Base-by-base conservation (phyloP, 2,888 invertebrate species). In the Microchrysa polita region DNA sequence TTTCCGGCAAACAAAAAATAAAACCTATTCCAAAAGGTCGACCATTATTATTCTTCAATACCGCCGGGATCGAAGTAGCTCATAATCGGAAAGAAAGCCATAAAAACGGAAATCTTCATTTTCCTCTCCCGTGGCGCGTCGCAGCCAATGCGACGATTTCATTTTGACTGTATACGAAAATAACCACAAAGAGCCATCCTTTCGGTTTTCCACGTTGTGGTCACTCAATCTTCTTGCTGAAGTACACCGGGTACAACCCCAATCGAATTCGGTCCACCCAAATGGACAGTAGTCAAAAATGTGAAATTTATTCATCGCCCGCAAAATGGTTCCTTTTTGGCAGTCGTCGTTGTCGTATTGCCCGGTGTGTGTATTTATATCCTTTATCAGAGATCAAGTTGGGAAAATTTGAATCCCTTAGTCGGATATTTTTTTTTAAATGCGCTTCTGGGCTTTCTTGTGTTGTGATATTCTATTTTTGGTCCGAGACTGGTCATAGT, bases 31-130 rank as follows among this genome's bases (percentile, higher is more conserved):
- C 59, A 2, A 57, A 72, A 60, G 73, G 73, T 55, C 65, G 59
- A 52, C 27, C 27, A 34, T 44, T 42, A 73, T 74, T 73, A 75
- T 75, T 73, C 71, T 67, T 57, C 61, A 34, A 52, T 48, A n/a
- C n/a, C n/a, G n/a, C 27, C 18, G 12, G 27, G 14, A 34, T 12
- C 40, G 23, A 22, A 18, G 16, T 18, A 16, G 57, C 5, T 12
- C 44, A 18, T 20, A 57, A 48, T 14, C 20, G 16, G 18, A 53
- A 65, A 65, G 44, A 60, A 44, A 72, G 44, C 14, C 59, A 71
- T 48, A 60, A 72, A 52, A 22, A 72, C 18, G 60, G 44, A 59
- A 44, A 40, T 57, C 16, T 27, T 27, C 53, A 69, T 69, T 42
- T 14, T 10, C 42, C 40, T 42, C 12, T 23, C 14, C 53, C 27